phyloP scores from a whole-genome alignment of 1,140 invertebrate genomes.

The Drosophila saltans region DNA sequence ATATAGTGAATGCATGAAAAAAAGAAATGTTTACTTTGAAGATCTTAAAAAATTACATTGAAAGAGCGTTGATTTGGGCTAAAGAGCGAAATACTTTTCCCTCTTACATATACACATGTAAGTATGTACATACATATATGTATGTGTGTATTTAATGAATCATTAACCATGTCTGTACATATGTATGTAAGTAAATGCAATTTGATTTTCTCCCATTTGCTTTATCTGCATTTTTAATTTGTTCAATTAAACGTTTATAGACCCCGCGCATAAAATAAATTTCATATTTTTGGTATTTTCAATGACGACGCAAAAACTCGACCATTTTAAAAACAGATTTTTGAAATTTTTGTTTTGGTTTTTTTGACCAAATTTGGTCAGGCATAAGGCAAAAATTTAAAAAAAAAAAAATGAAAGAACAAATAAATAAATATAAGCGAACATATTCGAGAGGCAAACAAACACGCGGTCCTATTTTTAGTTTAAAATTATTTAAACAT shows the following conservation, averaged over 20 bases:
- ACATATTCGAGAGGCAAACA: conserved; percentile 46
- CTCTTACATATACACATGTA: too few relatives aligned
- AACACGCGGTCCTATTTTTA: conserved; percentile 78
- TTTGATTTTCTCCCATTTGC: conserved; percentile 8
- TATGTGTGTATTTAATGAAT: not conserved
- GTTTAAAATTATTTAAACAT: conserved; percentile 68
- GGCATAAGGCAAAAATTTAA: conserved; percentile 44
- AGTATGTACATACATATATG: too few relatives aligned
- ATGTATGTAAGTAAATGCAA: not conserved
- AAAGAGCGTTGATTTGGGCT: too few relatives aligned
- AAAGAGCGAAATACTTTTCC: too few relatives aligned
- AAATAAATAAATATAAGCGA: conserved; percentile 19
- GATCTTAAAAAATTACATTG: too few relatives aligned
- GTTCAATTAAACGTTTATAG: conserved; percentile 14
- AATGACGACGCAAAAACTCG: not conserved
- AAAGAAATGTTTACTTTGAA: too few relatives aligned
- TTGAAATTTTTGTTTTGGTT: conserved; percentile 55
- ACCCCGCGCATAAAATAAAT: conserved; percentile 9
- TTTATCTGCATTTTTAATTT: conserved; percentile 11
- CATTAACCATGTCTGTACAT: not conserved
- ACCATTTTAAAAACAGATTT: conserved; percentile 2
- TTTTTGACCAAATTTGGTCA: conserved; percentile 80
- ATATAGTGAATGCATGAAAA: too few relatives aligned
- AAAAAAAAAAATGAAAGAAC: conserved; percentile 41
- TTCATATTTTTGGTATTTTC: conserved; percentile 19